These are phyloP conservation scores for Cynaeus angustus DNA, from an alignment of 2,888 invertebrate species.

Conservation along the genomic window DNA sequence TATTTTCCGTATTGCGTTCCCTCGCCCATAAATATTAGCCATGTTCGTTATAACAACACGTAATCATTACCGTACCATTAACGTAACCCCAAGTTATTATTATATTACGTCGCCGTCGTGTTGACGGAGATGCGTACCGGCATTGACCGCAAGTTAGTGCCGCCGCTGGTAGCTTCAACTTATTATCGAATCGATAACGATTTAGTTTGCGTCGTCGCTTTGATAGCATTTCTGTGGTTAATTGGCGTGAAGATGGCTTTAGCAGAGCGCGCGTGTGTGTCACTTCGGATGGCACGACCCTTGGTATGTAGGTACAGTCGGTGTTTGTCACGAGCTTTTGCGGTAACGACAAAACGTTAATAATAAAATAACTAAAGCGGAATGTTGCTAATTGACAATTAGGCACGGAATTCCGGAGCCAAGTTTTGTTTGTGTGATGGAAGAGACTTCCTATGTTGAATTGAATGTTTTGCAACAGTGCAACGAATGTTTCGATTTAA, in stretches of 20 bases:
- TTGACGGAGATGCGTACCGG: neutral
- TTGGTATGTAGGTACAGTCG: neutral
- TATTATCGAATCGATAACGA: slow-evolving; percentile 42
- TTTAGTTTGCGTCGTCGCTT: slow-evolving; percentile 45
- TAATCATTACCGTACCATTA: slow-evolving; percentile 10
- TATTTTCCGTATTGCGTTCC: no score
- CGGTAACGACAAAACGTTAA: slow-evolving; percentile 24
- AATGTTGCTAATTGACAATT: slow-evolving; percentile 32
- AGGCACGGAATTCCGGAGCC: slow-evolving; percentile 3
- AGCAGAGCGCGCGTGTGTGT: slow-evolving; percentile 3
- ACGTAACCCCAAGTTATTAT: slow-evolving; percentile 5
- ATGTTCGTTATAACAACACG: slow-evolving; percentile 8
- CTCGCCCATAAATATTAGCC: neutral
- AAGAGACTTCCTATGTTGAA: neutral
- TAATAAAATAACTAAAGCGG: slow-evolving; percentile 29
- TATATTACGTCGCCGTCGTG: slow-evolving; percentile 8
- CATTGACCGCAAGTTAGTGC: slow-evolving; percentile 34
- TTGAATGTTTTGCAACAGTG: slow-evolving; percentile 4
- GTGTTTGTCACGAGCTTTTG: slow-evolving; percentile 19
- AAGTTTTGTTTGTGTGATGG: slow-evolving; percentile 2
- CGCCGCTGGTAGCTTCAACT: slow-evolving; percentile 14
- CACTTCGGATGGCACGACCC: slow-evolving; percentile 7
- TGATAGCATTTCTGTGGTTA: slow-evolving; percentile 32
- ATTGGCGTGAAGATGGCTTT: slow-evolving; percentile 42
- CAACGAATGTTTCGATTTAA: slow-evolving; percentile 3